A percentile compares a stretch with the other conserved stretches of the same genome.
Conservation (phyloP, 2,797 vertebrate species). For the Pipistrellus pipistrellus region DNA sequence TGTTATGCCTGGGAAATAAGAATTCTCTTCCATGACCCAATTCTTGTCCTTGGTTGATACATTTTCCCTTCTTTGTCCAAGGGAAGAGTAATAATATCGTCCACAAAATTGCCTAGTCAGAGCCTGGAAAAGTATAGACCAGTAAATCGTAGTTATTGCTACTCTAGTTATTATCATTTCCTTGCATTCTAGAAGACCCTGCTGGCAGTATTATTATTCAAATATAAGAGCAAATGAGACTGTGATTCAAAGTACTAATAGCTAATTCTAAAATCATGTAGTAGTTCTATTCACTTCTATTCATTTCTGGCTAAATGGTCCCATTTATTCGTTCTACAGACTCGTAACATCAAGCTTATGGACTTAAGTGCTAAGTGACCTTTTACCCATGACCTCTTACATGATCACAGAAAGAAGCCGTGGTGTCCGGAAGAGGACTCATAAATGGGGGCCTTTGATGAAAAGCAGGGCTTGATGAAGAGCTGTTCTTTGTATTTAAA, state of each 20-base stretch:
- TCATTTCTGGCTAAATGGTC: constrained; percentile 59
- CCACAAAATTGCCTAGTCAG: neutral
- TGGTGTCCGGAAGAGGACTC: neutral
- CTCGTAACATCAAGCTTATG: constrained; percentile 3
- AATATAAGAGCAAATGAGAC: constrained; percentile 27
- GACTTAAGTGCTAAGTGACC: constrained; percentile 47
- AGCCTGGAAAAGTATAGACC: constrained; percentile 8
- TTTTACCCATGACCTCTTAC: constrained; percentile 43
- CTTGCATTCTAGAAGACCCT: constrained; percentile 49
- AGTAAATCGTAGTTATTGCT: constrained; percentile 52
- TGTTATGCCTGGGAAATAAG: constrained; percentile 74
- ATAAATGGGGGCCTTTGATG: constrained; percentile 46
- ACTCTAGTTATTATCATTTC: constrained; percentile 54
- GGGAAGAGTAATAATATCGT: constrained; percentile 44
- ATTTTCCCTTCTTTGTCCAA: constrained; percentile 64
- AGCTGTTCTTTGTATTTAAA: constrained; percentile 31
- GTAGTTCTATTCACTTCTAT: constrained; percentile 26
- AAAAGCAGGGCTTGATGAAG: neutral
- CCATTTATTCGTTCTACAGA: constrained; percentile 53
- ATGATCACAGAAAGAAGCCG: constrained; percentile 25
- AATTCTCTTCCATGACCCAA: constrained; percentile 75
- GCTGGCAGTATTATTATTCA: constrained; percentile 20
- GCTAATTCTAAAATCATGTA: constrained; percentile 52
- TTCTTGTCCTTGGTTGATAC: constrained; percentile 68
- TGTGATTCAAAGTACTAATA: constrained; percentile 58